A percentile compares a stretch with the other conserved stretches of the same genome.
Conservation (phyloP, 2,797 vertebrate genomes). For the Pteronotus mesoamericanus region DNA sequence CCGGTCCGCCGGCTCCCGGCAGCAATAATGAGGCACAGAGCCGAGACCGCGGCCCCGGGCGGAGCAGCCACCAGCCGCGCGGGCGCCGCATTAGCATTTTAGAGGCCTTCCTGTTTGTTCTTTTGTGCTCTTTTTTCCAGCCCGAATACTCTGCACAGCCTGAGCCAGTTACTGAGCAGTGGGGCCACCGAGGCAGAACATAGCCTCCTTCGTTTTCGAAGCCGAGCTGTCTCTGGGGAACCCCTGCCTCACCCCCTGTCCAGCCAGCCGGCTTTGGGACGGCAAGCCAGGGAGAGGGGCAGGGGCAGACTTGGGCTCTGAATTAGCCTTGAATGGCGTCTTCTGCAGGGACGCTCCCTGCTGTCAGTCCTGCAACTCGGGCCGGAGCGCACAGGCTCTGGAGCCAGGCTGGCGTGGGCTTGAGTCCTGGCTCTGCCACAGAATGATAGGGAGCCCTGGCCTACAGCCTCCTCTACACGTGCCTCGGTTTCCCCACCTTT, state of each 20-base stretch:
- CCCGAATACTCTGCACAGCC: conserved; percentile 57
- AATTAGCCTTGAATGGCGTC: not conserved
- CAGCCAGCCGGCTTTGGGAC: not conserved
- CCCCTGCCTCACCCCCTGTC: not conserved
- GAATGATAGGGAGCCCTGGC: fast-evolving
- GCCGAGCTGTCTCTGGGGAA: not conserved
- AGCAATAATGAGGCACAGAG: conserved; percentile 81
- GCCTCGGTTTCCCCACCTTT: conserved; percentile 31
- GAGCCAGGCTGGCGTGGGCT: not conserved
- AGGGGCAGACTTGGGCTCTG: not conserved
- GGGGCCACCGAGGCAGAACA: conserved; percentile 71
- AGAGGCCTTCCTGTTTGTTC: conserved; percentile 69
- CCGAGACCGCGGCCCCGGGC: conserved; percentile 78
- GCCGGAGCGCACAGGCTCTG: not conserved
- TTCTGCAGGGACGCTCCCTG: not conserved
- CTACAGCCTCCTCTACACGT: not conserved
- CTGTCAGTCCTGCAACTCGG: not conserved
- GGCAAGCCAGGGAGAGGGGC: not conserved
- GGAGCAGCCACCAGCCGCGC: conserved; percentile 77
- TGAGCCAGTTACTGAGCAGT: conserved; percentile 49
- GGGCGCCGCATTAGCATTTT: conserved; percentile 78
- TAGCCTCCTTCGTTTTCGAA: conserved; percentile 67
- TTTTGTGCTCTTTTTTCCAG: conserved; percentile 77
- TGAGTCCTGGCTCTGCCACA: not conserved
- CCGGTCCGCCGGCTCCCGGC: conserved; percentile 80